phyloP scores from a whole-genome alignment of 2,888 invertebrate genomes.

The Eupithecia pulchellata region DNA sequence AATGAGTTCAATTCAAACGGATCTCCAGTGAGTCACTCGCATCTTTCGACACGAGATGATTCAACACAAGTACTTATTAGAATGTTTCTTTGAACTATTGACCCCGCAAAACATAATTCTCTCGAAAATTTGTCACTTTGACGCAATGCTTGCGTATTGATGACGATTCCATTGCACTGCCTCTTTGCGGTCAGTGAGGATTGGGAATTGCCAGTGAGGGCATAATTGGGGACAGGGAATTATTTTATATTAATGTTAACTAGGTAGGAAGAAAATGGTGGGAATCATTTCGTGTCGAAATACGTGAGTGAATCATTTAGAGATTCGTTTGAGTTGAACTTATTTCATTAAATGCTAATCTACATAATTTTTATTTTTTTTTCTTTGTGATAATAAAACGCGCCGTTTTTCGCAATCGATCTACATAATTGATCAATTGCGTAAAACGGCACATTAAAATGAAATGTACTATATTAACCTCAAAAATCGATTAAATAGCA shows the following conservation, averaged over 20 bases:
- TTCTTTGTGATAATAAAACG: no score
- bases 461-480: no score
- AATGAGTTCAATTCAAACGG: constrained; percentile 58
- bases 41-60: constrained; percentile 8
- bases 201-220: constrained; percentile 8
- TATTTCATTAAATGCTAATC: no score
- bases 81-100: constrained; percentile 54
- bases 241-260: not conserved
- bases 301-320: no score
- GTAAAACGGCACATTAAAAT: no score
- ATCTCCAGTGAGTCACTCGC: constrained; percentile 62
- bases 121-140: constrained; percentile 30
- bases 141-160: constrained; percentile 30
- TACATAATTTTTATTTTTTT: no score
- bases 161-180: constrained; percentile 33
- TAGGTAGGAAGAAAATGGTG: not conserved
- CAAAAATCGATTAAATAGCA: no score
- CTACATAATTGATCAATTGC: no score
- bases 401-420: no score
- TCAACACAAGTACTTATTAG: not conserved
- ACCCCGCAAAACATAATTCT: constrained; percentile 44
- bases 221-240: constrained; percentile 16
- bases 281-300: no score
- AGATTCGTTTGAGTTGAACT: no score
- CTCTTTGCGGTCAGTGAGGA: constrained; percentile 35